phyloP scores from a whole-genome alignment of 1,140 invertebrate species.

The Drosophila rufa region DNA sequence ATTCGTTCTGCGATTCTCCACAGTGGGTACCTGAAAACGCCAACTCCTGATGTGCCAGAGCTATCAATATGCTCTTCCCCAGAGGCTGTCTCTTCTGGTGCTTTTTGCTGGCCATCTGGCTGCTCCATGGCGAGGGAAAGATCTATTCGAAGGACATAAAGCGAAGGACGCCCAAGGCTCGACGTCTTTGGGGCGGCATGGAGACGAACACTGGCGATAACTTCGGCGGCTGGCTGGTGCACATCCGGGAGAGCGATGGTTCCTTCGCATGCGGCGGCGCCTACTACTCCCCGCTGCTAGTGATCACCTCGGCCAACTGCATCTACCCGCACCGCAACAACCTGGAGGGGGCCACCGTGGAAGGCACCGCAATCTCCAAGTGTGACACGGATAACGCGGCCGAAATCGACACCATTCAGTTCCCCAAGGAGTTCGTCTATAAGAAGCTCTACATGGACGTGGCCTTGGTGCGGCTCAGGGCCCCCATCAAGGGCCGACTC shows the following conservation, averaged over 20 bases:
- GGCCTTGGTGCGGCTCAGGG: constrained; percentile 20
- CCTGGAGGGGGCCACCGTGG: constrained; percentile 17
- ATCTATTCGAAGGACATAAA: constrained; percentile 9
- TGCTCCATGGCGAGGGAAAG: not conserved
- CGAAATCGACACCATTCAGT: constrained; percentile 28
- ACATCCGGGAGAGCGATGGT: constrained; percentile 24
- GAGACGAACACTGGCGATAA: constrained; percentile 17
- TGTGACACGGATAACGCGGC: constrained; percentile 19
- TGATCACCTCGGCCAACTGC: constrained; percentile 44
- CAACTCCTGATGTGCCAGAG: not conserved
- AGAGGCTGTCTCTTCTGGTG: not conserved
- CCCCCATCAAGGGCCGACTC: constrained; percentile 2
- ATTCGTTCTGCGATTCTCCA: too few species aligned
- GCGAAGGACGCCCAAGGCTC: not conserved
- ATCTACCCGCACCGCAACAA: constrained; percentile 24
- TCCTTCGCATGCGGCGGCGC: constrained; percentile 41
- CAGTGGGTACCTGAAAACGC: too few species aligned
- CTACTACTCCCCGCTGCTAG: constrained; percentile 38
- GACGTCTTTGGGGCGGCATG: constrained; percentile 14
- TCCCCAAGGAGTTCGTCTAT: constrained; percentile 2
- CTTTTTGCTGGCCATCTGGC: not conserved
- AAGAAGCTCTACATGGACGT: constrained; percentile 34
- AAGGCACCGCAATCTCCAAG: constrained; percentile 7
- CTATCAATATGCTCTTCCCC: not conserved
- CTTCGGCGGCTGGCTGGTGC: constrained; percentile 33